Percentiles rank a stretch among this genome's conserved stretches.
phyloP scores from a whole-genome alignment of 2,888 invertebrate genomes.

The Cerceris ruficornis region DNA sequence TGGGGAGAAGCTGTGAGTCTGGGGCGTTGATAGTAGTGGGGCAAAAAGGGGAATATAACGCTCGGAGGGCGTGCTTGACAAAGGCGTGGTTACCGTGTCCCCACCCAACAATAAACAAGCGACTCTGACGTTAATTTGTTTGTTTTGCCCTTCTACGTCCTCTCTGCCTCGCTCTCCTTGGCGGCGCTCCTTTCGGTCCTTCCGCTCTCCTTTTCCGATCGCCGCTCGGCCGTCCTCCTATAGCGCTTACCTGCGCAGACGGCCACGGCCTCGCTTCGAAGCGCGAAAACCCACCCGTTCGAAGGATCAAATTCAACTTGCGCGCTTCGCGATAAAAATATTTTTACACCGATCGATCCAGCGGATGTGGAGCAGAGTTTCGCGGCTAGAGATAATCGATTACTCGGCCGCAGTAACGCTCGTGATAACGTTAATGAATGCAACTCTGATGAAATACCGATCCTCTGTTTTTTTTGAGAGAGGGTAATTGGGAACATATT shows the following conservation, averaged over 20 bases:
- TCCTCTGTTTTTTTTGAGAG: no score
- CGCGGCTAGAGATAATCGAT: no score
- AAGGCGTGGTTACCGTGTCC: slow-evolving; percentile 79
- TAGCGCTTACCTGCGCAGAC: slow-evolving; percentile 29
- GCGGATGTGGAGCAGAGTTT: no score
- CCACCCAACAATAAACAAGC: slow-evolving; percentile 81
- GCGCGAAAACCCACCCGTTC: slow-evolving; percentile 3
- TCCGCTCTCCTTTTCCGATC: slow-evolving; percentile 9
- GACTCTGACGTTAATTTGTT: slow-evolving; percentile 79
- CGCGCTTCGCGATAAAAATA: background rate
- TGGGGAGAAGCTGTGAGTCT: slow-evolving; percentile 50
- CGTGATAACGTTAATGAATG: no score
- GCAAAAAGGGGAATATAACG: slow-evolving; percentile 64
- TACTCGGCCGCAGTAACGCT: no score
- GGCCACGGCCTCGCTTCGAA: background rate
- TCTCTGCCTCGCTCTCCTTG: slow-evolving; percentile 34
- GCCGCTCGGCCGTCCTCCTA: slow-evolving; percentile 47
- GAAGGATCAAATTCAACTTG: background rate
- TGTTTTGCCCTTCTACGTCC: slow-evolving; percentile 71
- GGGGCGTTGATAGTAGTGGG: slow-evolving; percentile 71
- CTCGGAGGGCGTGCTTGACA: slow-evolving; percentile 79
- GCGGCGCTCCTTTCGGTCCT: slow-evolving; percentile 5
- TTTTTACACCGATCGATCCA: background rate
- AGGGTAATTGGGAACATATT: no score
- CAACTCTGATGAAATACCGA: no score